phyloP scores from a whole-genome alignment of 2,113 vertebrate genomes.

The Syrmaticus mikado region DNA sequence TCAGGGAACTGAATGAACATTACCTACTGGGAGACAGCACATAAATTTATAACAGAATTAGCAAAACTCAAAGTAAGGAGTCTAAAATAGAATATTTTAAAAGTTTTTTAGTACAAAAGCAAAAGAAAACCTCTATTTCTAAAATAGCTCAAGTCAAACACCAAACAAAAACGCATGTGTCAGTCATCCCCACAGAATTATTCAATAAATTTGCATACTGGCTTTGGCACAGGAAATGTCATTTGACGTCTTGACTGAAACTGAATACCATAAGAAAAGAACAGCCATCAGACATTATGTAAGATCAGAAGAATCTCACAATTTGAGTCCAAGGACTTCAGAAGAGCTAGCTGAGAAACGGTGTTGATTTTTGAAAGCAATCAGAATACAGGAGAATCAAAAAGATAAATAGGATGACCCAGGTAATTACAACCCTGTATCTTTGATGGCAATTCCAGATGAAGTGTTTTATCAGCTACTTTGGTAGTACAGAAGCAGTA shows the following conservation, averaged over 20 bases:
- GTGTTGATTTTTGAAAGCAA: background rate
- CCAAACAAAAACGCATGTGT: background rate
- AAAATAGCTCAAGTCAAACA: background rate
- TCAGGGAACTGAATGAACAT: background rate
- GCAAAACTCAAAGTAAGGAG: background rate
- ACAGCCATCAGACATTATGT: background rate
- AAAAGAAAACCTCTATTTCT: background rate
- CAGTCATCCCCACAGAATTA: background rate
- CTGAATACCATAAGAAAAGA: conserved; percentile 13
- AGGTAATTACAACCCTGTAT: background rate
- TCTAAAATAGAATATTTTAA: background rate
- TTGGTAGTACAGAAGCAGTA: background rate
- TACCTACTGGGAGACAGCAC: background rate
- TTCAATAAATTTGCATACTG: background rate
- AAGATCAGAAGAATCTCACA: background rate
- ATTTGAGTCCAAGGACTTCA: background rate
- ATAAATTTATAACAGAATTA: background rate
- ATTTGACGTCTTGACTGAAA: conserved; percentile 49
- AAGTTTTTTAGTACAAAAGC: background rate
- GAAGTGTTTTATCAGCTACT: background rate
- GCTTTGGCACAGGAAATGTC: conserved; percentile 38
- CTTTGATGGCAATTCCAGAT: background rate
- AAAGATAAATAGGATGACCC: background rate
- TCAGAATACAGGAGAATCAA: background rate
- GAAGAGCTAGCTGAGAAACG: background rate